Evolutionary conservation across 2,113 vertebrate species (phyloP).

Genomic region (Esox niger): DNA sequence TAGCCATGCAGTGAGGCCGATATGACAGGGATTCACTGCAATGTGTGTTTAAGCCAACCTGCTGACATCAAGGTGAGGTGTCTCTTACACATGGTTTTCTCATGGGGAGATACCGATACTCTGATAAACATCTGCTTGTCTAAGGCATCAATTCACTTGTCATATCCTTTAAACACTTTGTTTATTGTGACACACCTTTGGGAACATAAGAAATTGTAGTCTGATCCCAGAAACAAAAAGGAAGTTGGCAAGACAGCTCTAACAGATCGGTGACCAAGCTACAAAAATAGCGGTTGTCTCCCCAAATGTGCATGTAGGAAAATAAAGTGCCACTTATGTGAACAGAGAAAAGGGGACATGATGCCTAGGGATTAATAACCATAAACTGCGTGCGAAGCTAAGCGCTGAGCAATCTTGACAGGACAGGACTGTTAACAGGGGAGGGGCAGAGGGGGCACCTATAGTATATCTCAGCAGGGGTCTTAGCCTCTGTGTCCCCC

Average conservation of each 20-base stretch:
- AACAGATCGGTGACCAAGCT: too few species aligned
- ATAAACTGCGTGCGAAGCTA: conserved; percentile 60
- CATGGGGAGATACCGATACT: conserved; percentile 57
- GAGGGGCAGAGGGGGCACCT: conserved; percentile 42
- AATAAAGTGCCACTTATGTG: conserved; percentile 64
- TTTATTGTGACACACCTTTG: background rate
- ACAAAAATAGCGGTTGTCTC: conserved; percentile 65
- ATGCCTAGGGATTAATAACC: conserved; percentile 61
- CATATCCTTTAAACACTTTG: background rate
- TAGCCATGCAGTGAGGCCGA: conserved; percentile 33
- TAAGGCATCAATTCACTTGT: background rate
- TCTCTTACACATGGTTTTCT: conserved; percentile 45
- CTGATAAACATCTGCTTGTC: conserved; percentile 32
- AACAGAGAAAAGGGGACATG: conserved; percentile 62
- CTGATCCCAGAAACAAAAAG: too few species aligned
- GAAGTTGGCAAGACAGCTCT: too few species aligned
- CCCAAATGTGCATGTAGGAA: conserved; percentile 52
- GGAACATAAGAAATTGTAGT: background rate
- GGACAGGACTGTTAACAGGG: background rate
- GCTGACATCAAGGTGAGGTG: conserved; percentile 58
- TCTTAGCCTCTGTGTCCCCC: conserved; percentile 49
- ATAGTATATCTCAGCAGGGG: conserved; percentile 54
- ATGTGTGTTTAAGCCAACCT: conserved; percentile 69
- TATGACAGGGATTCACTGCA: conserved; percentile 66
- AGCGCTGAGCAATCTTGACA: conserved; percentile 53